Evolutionary conservation across 1,140 invertebrate species (phyloP).

Genomic region (Drosophila pseudoananassae): DNA sequence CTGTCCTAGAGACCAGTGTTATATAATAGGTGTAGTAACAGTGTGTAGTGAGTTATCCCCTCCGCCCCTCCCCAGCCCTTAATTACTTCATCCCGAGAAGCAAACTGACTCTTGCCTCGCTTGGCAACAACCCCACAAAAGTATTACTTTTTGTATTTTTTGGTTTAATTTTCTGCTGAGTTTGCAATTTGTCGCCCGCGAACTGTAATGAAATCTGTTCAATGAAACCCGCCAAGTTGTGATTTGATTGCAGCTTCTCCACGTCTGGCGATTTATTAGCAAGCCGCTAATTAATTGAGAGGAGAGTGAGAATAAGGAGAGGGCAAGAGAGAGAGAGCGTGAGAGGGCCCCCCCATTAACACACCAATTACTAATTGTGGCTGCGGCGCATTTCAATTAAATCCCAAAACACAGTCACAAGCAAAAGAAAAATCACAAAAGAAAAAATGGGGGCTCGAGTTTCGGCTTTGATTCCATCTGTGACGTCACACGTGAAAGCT

Average conservation of each 20-base stretch:
- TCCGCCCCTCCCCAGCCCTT: neutral
- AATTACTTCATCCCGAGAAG: neutral
- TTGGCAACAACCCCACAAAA: slow-evolving; percentile 26
- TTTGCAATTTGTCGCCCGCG: slow-evolving; percentile 21
- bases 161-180: slow-evolving; percentile 60
- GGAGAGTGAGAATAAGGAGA: neutral
- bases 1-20: slow-evolving; percentile 32
- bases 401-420: slow-evolving; percentile 17
- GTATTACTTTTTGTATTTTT: slow-evolving; percentile 12
- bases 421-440: slow-evolving; percentile 30
- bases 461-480: slow-evolving; percentile 13
- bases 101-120: neutral
- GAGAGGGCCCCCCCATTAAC: slow-evolving; percentile 32
- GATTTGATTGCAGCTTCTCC: slow-evolving; percentile 69
- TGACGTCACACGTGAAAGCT: slow-evolving; percentile 60
- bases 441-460: slow-evolving; percentile 16
- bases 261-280: slow-evolving; percentile 69
- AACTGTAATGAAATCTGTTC: slow-evolving; percentile 68
- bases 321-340: neutral
- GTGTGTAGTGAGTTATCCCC: too few relatives aligned
- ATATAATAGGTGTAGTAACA: slow-evolving; percentile 65
- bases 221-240: slow-evolving; percentile 79
- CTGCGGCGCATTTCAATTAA: slow-evolving; percentile 71
- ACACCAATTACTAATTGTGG: slow-evolving; percentile 64
- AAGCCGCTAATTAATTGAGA: slow-evolving; percentile 68